A percentile compares a stretch with the other conserved stretches of the same genome.
These are phyloP conservation scores for Charanyca ferruginea DNA, from an alignment of 2,888 invertebrate genomes.

Conservation along the genomic window DNA sequence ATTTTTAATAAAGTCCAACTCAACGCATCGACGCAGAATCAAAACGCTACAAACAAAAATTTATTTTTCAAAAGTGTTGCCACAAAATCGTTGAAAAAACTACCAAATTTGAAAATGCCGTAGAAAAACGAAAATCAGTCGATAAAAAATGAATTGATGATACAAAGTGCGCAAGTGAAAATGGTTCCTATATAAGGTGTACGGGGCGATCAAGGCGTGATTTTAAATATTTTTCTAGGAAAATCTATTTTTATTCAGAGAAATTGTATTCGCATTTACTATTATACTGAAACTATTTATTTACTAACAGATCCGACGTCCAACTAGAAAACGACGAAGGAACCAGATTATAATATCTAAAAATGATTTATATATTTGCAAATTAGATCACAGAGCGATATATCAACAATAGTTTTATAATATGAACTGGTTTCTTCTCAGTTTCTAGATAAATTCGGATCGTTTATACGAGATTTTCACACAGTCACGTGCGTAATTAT, in stretches of 20 bases:
- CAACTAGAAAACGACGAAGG: conserved; percentile 49
- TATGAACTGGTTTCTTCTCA: conserved; percentile 49
- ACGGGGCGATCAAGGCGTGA: conserved; percentile 79
- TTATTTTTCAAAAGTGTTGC: conserved; percentile 73
- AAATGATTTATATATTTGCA: conserved; percentile 45
- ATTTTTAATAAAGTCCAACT: conserved; percentile 65
- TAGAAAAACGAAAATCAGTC: conserved; percentile 66
- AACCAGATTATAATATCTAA: conserved; percentile 41
- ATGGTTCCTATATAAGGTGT: conserved; percentile 69
- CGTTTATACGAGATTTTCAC: conserved; percentile 52
- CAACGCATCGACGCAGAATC: conserved; percentile 69
- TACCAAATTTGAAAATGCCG: conserved; percentile 66
- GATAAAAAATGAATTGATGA: conserved; percentile 64
- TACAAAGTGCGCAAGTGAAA: conserved; percentile 74
- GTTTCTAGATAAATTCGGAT: conserved; percentile 52
- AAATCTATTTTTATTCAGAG: conserved; percentile 70
- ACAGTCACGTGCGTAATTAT: conserved; percentile 49
- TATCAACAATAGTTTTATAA: conserved; percentile 40
- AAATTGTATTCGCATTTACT: conserved; percentile 74
- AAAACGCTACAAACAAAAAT: conserved; percentile 71
- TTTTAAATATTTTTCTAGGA: conserved; percentile 73
- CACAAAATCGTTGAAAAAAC: conserved; percentile 70
- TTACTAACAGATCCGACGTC: conserved; percentile 65
- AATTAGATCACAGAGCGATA: conserved; percentile 38
- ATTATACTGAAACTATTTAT: conserved; percentile 77